These are phyloP conservation scores for Bemisia tabaci DNA, from an alignment of 1,140 invertebrate genomes.

Conservation along the genomic window DNA sequence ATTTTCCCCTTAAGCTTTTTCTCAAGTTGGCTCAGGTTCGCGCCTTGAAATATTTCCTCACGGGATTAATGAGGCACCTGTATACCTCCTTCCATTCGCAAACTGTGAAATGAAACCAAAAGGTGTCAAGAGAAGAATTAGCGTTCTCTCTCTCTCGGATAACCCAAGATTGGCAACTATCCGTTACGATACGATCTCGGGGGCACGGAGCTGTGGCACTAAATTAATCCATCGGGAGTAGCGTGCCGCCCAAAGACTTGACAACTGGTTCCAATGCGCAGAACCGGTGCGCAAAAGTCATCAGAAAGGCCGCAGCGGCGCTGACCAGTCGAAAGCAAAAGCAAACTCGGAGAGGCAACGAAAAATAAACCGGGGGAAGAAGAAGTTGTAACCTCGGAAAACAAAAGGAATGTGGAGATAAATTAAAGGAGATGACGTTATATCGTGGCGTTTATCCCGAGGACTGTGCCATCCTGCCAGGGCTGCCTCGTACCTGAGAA, in stretches of 20 bases:
- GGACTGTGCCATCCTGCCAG: not conserved
- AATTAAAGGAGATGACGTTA: not conserved
- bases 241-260: not conserved
- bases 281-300: not conserved
- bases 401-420: not conserved
- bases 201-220: too few species aligned
- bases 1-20: too few species aligned
- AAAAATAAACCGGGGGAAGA: not conserved
- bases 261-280: not conserved
- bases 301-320: not conserved
- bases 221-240: not conserved
- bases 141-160: too few species aligned
- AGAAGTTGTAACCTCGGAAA: not conserved
- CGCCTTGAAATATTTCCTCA: too few species aligned
- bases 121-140: too few species aligned
- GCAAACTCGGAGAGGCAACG: not conserved
- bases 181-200: too few species aligned
- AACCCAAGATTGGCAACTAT: too few species aligned
- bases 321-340: not conserved
- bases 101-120: too few species aligned
- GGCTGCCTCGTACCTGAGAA: too few species aligned
- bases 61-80: too few species aligned
- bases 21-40: too few species aligned
- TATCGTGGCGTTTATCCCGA: not conserved
- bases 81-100: too few species aligned